Evolutionary conservation across 2,797 vertebrate genomes (phyloP), one percentile per base, ranked within the genome.

Genomic region (Schizopygopsis malacanthus): DNA sequence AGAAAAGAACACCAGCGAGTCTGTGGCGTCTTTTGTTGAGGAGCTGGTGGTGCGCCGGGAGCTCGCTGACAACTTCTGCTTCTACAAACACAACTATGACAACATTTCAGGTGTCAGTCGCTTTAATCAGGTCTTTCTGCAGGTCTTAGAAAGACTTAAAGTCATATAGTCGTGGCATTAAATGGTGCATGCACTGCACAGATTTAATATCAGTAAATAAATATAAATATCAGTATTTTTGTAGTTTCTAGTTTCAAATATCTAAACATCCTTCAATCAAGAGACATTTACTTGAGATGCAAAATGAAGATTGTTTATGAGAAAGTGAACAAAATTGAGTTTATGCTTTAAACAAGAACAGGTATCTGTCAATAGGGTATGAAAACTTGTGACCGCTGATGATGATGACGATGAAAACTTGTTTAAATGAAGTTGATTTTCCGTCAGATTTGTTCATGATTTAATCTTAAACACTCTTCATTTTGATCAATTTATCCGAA

Each of bases 11-110:
- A 87, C 90, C 25, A 91, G 91, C 22, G 91, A 94, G 18, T 95
- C 96, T 0, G 92, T 96, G 50, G 70, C 95, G 0, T 72, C 88
- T 0, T 98, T 96, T 0, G 92, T 96, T 2, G 97, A 98, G 90
- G 97, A 97, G 92, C 94, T 97, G 0, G 94, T 98, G 89, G 96
- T 98, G 82, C 96, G 97, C 41, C 84, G 96, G 82, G 97, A 98
- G 91, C 95, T 98, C 91, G 95, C 97, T 0, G 97, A 98, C 92
- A 98, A 98, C 93, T 98, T 97, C 89, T 98, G 97, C 92, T 98
- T 94, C 93, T 98, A 98, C 94, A 98, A 98, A 83, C 88, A 94
- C 81, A 96, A 96, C 83, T 98, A 98, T 0, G 97, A 98, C 94
- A 93, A 92, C 0, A 59, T 97, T 65, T 94, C 95, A 87, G 97